Base-by-base conservation (phyloP, 2,888 invertebrate species). In the Prenolepis imparis region DNA sequence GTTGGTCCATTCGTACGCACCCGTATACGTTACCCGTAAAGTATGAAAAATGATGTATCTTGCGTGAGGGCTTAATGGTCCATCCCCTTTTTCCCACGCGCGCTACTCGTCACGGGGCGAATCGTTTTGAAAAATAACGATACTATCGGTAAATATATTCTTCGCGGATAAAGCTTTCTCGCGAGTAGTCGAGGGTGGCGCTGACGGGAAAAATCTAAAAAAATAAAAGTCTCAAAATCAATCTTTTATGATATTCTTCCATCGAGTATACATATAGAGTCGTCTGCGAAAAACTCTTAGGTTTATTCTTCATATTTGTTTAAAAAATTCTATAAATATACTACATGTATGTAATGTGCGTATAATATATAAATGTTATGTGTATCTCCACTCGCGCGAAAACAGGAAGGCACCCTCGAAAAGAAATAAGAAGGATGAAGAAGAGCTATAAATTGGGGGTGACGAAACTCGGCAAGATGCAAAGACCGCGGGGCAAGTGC, bases 401-500 rank as follows among this genome's bases (percentile, higher is more conserved):
- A 52, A 52, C 48, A 48, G 18, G 12, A 39, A 8, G 8, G 8
- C n/a, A 28, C 28, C 12, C 15, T n/a, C 12, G 11, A 41, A 39
- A 39, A 18, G 57, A 68, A 86, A 61, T 73, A 72, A 74, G 55
- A 48, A 70, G 36, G 68, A 86, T 52, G 74, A 82, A 91, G 91
- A 91, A 90, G 86, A 88, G 88, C 90, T 87, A 92, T 90, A 93
- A 92, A 92, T 92, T 89, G 82, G 78, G 75, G 67, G 81, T 72
- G 72, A 57, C 61, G 66, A 64, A 61, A 61, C 77, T 86, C 44
- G 84, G 64, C 83, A 85, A 86, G 89, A 93, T 92, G 93, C 92
- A 93, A 92, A 93, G 88, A 89, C 90, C 87, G 83, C 86, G 87
- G 87, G 87, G 91, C 93, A 92, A 92, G 91, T 92, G 92, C 93